A percentile compares a stretch with the other conserved stretches of the same genome.
Evolutionary conservation across 2,113 vertebrate species (phyloP).

Genomic region (Ciconia maguari): DNA sequence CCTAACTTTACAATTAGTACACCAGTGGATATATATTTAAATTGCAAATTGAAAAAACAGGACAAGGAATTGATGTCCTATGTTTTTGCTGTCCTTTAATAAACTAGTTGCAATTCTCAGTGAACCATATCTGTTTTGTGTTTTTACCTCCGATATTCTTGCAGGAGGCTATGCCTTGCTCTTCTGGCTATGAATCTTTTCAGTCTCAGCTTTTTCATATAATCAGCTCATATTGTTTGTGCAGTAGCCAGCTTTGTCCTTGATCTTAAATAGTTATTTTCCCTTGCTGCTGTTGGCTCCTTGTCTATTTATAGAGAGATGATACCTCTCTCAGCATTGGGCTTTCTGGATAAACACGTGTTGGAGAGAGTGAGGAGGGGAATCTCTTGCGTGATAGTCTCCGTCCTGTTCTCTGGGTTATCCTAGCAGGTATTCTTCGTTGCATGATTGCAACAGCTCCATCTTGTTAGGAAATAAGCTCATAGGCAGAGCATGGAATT

Average conservation of each 20-base stretch:
- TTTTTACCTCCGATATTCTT: not conserved
- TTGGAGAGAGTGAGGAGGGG: not conserved
- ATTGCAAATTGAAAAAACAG: not conserved
- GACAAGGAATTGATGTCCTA: not conserved
- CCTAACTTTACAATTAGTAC: not conserved
- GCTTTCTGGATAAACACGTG: constrained; percentile 27
- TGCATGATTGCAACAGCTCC: not conserved
- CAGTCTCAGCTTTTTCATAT: not conserved
- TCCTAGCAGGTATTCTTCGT: not conserved
- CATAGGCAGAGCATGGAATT: not conserved
- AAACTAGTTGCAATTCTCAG: not conserved
- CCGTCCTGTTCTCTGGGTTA: not conserved
- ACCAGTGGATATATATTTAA: not conserved
- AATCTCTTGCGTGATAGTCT: not conserved
- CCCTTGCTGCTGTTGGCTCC: constrained; percentile 46
- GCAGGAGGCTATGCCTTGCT: not conserved
- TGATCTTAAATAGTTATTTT: constrained; percentile 59
- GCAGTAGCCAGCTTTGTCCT: constrained; percentile 50
- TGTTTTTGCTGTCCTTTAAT: not conserved
- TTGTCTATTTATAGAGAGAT: constrained; percentile 61
- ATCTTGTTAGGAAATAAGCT: not conserved
- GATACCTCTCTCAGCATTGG: constrained; percentile 13
- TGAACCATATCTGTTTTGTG: not conserved
- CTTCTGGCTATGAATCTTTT: not conserved
- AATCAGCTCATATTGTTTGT: not conserved